Percentiles rank a stretch among this genome's conserved stretches.
Conservation (phyloP, 2,797 vertebrate genomes). For the Phrynocephalus vlangalii region DNA sequence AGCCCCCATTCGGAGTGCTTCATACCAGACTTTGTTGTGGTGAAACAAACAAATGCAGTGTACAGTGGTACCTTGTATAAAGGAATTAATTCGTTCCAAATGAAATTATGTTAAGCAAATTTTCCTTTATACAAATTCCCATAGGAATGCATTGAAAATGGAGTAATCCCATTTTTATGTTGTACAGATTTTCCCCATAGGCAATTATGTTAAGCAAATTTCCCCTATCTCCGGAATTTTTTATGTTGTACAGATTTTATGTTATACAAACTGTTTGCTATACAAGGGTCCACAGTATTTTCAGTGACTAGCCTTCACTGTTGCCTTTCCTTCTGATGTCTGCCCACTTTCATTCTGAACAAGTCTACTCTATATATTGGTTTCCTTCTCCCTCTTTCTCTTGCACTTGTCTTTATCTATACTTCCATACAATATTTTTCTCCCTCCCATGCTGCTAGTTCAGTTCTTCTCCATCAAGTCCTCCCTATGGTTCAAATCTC, state of each 20-base stretch:
- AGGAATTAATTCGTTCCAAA: no score
- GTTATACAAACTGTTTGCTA: no score
- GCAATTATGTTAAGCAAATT: no score
- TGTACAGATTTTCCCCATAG: no score
- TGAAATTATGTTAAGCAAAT: no score
- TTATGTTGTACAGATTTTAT: no score
- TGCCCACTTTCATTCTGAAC: background rate
- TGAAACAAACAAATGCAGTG: background rate
- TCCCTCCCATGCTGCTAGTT: background rate
- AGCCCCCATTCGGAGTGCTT: background rate
- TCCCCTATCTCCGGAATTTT: no score
- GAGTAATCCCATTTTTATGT: no score
- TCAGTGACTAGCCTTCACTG: background rate
- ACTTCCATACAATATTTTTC: background rate
- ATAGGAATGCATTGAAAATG: no score
- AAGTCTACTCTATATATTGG: background rate
- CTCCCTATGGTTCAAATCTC: background rate
- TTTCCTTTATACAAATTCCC: no score
- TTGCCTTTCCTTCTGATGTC: background rate
- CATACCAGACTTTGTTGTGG: background rate
- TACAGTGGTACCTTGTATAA: no score
- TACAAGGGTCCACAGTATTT: no score
- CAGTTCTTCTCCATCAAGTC: background rate
- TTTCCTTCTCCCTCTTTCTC: slow-evolving; percentile 10
- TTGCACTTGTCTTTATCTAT: background rate